Conservation (phyloP, 2,113 vertebrate species). For the Corythoichthys intestinalis region DNA sequence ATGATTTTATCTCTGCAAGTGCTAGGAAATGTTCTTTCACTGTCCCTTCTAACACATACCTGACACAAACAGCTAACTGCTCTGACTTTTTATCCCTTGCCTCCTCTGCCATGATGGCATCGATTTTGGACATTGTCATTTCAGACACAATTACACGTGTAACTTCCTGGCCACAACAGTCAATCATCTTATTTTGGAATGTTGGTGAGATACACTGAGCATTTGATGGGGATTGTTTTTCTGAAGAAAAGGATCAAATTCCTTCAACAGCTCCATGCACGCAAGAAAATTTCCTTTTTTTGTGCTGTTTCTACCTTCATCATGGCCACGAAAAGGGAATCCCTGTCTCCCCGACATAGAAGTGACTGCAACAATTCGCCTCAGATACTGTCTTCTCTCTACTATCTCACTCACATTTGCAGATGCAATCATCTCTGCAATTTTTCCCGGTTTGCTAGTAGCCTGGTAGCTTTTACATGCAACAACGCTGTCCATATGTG, state of each 20-base stretch:
- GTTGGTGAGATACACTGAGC: neutral
- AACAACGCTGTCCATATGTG: constrained; percentile 22
- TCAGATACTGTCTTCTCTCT: constrained; percentile 8
- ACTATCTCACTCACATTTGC: constrained; percentile 8
- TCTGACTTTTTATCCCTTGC: neutral
- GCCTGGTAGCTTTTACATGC: no score
- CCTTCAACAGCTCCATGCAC: neutral
- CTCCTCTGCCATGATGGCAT: neutral
- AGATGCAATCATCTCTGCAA: neutral
- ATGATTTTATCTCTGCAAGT: neutral
- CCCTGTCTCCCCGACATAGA: neutral
- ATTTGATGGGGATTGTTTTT: constrained; percentile 2
- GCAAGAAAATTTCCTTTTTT: neutral
- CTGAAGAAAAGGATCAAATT: neutral
- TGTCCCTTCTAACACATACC: neutral
- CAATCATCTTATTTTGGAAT: neutral
- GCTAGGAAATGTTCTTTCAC: neutral
- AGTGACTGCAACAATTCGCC: constrained; percentile 1
- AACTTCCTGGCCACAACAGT: neutral
- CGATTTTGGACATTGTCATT: neutral
- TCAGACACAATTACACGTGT: neutral
- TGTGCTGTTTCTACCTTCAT: neutral
- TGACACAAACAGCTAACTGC: neutral
- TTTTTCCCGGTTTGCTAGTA: no score
- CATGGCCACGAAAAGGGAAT: neutral